Percentiles rank a stretch among this genome's conserved stretches.
Conservation (phyloP, 1,140 invertebrate genomes). For the Forficula auricularia region DNA sequence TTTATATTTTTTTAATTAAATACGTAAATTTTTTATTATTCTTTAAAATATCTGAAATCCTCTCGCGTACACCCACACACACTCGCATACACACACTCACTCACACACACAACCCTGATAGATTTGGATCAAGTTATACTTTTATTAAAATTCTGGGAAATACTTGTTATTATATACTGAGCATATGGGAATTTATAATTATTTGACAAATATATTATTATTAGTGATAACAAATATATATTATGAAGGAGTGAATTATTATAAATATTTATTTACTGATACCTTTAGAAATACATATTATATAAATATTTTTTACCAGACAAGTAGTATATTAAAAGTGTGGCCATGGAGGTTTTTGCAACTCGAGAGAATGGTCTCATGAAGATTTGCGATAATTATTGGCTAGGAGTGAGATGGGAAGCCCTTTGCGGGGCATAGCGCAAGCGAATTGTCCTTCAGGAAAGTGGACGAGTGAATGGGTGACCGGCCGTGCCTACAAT, state of each 20-base stretch:
- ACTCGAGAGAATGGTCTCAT: no score
- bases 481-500: no score
- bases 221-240: conserved; percentile 10
- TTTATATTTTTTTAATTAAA: conserved; percentile 5
- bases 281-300: conserved; percentile 6
- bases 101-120: conserved; percentile 16
- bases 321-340: no score
- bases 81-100: conserved; percentile 13
- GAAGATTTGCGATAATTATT: no score
- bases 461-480: no score
- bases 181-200: conserved; percentile 9
- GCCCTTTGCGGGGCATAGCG: no score
- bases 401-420: no score
- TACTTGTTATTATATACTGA: conserved; percentile 11
- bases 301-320: no score
- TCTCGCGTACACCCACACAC: conserved; percentile 14
- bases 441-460: no score
- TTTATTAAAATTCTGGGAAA: conserved; percentile 5
- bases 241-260: conserved; percentile 11
- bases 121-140: conserved; percentile 12
- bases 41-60: conserved; percentile 10
- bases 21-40: conserved; percentile 7
- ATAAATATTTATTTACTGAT: conserved; percentile 10
- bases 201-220: conserved; percentile 4
- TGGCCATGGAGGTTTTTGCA: no score